A percentile compares a stretch with the other conserved stretches of the same genome.
These are phyloP conservation scores for Cryptosula pallasiana DNA, from an alignment of 2,888 invertebrate species.

Conservation along the genomic window DNA sequence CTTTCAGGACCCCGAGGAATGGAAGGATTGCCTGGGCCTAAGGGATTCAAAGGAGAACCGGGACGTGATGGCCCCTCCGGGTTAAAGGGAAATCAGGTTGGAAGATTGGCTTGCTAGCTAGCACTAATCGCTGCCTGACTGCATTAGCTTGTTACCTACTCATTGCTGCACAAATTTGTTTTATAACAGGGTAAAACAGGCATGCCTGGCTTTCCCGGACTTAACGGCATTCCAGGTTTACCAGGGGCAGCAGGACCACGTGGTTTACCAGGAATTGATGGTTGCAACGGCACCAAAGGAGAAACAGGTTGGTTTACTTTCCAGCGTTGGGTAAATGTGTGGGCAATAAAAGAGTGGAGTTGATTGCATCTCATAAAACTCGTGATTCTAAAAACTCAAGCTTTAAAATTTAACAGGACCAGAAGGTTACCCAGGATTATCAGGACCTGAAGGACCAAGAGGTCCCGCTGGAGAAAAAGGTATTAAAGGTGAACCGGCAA, in stretches of 20 bases:
- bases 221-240: slow-evolving; percentile 25
- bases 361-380: too few species aligned
- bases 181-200: slow-evolving; percentile 22
- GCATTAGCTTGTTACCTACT: too few species aligned
- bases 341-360: too few species aligned
- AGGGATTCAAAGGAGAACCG: slow-evolving; percentile 26
- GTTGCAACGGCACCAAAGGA: slow-evolving; percentile 13
- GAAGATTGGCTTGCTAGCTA: too few species aligned
- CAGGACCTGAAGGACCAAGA: slow-evolving; percentile 25
- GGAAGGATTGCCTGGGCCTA: slow-evolving; percentile 21
- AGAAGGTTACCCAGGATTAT: slow-evolving; percentile 24
- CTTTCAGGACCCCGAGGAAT: slow-evolving; percentile 8
- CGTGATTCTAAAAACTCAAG: too few species aligned
- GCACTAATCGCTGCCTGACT: too few species aligned
- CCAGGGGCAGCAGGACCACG: slow-evolving; percentile 26
- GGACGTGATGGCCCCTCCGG: slow-evolving; percentile 26
- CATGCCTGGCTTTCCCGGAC: slow-evolving; percentile 25
- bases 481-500: slow-evolving; percentile 24
- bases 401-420: too few species aligned
- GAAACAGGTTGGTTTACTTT: slow-evolving; percentile 13
- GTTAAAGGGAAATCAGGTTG: slow-evolving; percentile 23
- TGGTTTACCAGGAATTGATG: slow-evolving; percentile 25
- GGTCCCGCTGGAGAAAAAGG: slow-evolving; percentile 18
- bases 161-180: background rate
- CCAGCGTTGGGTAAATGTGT: too few species aligned